Evolutionary conservation across 2,888 invertebrate species (phyloP), one percentile per base, ranked within the genome.

Genomic region (Dynastes grantii): DNA sequence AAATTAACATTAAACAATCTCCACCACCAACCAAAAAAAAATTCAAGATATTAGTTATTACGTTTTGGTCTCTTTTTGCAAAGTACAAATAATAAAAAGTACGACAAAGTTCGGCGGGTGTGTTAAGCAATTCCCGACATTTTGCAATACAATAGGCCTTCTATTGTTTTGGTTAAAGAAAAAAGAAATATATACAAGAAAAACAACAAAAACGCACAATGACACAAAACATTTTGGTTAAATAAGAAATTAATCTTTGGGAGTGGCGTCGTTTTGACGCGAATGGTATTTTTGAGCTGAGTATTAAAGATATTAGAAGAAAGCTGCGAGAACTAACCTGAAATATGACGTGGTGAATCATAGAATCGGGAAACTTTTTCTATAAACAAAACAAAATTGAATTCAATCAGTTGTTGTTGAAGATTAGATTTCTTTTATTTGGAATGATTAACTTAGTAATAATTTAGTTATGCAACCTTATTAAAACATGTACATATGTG

Each of bases 281-380:
- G 45, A 45, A 45, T 45, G 45, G 45, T 64, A 64, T 32, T 9
- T 64, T 32, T 63, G 32, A 32, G 32, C 11, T 45, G 45, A 45
- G 45, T 45, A 45, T 45, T 51, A 77, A 77, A 49, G 45, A 32
- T 75, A 63, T 76, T 55, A 70, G 61, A 77, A 55, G 76, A 77
- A 55, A 55, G 55, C 55, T 55, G 73, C 73, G 73, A 16, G 76
- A 75, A 79, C 79, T 79, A 79, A 79, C 79, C 79, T 79, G 79
- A 79, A 79, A 79, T 76, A 79, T 79, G 79, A 65, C 79, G 79
- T 79, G 79, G 70, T 79, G 79, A 64, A 79, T 79, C 79, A 79
- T 79, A 79, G 79, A 79, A 79, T 79, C 79, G 77, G 79, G 79
- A 77, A 79, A 79, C 79, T 79, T 79, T 79, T 79, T 79, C 79